phyloP scores from a whole-genome alignment of 2,888 invertebrate species.

The Troides oblongomaculatus region DNA sequence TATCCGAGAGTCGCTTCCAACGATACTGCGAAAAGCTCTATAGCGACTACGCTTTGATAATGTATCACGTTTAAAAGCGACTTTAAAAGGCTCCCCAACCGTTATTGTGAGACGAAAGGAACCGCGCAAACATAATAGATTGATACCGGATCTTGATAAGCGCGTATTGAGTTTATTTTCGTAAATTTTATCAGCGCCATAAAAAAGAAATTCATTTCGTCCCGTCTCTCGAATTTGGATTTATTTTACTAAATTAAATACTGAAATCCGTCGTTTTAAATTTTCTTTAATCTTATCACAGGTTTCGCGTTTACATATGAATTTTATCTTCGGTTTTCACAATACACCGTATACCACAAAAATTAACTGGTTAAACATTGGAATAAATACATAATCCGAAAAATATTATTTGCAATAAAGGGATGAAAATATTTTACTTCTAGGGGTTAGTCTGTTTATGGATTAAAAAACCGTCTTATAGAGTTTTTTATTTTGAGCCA shows the following conservation, averaged over 20 bases:
- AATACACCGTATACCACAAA: background rate
- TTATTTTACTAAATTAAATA: constrained; percentile 32
- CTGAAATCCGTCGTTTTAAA: constrained; percentile 12
- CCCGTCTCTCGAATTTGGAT: constrained; percentile 33
- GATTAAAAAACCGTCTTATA: no score
- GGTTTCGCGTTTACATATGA: background rate
- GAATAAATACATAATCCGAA: no score
- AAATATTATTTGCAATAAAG: no score
- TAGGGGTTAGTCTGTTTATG: no score
- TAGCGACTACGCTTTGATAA: constrained; percentile 69
- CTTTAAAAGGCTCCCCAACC: constrained; percentile 62
- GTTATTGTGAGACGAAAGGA: constrained; percentile 57
- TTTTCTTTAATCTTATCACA: background rate
- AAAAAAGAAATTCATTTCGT: constrained; percentile 38
- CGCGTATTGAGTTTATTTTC: constrained; percentile 59
- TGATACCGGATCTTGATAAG: constrained; percentile 65
- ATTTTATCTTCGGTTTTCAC: background rate
- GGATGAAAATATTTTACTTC: no score
- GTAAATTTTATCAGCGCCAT: constrained; percentile 43
- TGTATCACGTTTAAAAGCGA: constrained; percentile 73
- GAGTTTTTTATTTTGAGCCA: no score
- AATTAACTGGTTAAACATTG: no score
- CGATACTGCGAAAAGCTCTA: constrained; percentile 73
- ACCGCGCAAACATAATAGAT: constrained; percentile 71
- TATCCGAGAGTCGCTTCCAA: constrained; percentile 64